phyloP scores from a whole-genome alignment of 1,140 invertebrate species.

The Drosophila pruinosa region DNA sequence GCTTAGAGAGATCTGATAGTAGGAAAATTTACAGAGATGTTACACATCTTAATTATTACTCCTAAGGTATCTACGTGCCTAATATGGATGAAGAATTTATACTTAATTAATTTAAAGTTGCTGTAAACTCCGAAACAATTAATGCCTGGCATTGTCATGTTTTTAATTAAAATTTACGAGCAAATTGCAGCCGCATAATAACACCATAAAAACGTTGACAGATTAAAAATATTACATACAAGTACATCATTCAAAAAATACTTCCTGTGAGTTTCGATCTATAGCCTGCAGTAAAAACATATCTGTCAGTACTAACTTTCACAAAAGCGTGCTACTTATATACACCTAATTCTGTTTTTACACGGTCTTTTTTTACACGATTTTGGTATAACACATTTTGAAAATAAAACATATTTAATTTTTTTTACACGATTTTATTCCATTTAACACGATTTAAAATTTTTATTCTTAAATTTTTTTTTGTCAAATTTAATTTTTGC shows the following conservation, averaged over 20 bases:
- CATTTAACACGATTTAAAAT: too few relatives aligned
- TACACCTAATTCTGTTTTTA: too few relatives aligned
- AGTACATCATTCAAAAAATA: background rate
- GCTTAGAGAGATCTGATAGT: background rate
- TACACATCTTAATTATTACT: too few relatives aligned
- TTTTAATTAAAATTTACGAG: constrained; percentile 5
- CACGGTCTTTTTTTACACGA: too few relatives aligned
- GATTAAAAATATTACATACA: background rate
- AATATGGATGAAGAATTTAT: background rate
- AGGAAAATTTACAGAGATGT: background rate
- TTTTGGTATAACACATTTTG: too few relatives aligned
- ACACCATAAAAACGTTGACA: background rate
- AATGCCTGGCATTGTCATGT: constrained; percentile 1
- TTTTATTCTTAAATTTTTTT: too few relatives aligned
- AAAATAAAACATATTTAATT: too few relatives aligned
- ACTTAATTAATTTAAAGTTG: background rate
- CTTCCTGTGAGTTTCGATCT: background rate
- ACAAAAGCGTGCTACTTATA: too few relatives aligned
- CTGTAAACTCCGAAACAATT: background rate
- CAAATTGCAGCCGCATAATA: background rate
- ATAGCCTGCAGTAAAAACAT: background rate
- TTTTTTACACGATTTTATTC: too few relatives aligned
- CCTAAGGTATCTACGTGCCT: background rate
- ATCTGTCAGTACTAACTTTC: background rate
- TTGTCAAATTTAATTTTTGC: too few relatives aligned